Evolutionary conservation across 1,140 invertebrate genomes (phyloP).

Genomic region (Mactra quadrangularis): DNA sequence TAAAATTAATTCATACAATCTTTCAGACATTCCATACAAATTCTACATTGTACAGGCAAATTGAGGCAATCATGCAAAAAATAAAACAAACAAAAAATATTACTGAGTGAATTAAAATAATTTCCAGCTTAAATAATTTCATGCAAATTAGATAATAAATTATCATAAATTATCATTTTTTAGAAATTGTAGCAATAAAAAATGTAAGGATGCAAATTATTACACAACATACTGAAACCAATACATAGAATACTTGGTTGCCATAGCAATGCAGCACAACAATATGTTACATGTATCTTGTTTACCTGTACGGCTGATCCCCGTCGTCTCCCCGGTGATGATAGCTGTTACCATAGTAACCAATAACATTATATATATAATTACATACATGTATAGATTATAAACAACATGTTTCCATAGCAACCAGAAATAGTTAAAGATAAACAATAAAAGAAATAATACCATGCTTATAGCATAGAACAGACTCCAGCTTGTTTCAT

Average conservation of each 20-base stretch:
- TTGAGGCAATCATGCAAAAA: too few relatives aligned
- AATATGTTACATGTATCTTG: conserved; percentile 9
- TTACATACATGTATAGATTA: neutral
- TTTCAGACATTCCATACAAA: too few relatives aligned
- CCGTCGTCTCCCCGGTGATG: conserved; percentile 27
- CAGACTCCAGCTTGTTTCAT: too few relatives aligned
- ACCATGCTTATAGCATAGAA: neutral
- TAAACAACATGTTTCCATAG: neutral
- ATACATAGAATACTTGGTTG: neutral
- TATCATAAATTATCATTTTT: too few relatives aligned
- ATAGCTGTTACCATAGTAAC: conserved; percentile 55
- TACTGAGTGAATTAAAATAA: too few relatives aligned
- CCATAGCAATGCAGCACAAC: conserved; percentile 29
- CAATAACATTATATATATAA: neutral
- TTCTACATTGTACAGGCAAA: too few relatives aligned
- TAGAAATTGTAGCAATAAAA: too few relatives aligned
- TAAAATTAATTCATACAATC: too few relatives aligned
- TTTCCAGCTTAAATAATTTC: too few relatives aligned
- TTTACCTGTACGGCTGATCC: conserved; percentile 47
- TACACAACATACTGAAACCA: neutral
- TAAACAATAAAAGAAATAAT: neutral
- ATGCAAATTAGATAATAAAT: too few relatives aligned
- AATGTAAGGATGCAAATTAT: neutral
- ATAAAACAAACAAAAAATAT: too few relatives aligned
- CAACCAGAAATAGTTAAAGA: neutral